These are phyloP conservation scores for Hydrolagus affinis DNA, from an alignment of 2,113 vertebrate species.

Conservation along the genomic window DNA sequence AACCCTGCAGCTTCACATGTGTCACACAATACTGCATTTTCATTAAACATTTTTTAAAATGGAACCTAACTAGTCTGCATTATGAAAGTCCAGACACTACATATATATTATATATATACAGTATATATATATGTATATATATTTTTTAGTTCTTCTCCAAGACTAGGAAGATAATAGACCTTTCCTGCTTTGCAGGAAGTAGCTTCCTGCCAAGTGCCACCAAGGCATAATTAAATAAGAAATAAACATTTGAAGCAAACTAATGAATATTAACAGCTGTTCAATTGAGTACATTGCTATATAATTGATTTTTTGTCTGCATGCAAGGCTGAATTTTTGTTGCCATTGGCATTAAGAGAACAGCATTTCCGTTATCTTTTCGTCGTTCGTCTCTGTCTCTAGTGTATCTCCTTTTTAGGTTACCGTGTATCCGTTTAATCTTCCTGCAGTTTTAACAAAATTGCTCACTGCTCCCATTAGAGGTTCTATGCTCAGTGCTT, in stretches of 20 bases:
- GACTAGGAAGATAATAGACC: not conserved
- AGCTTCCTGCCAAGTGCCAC: not conserved
- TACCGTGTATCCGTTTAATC: not conserved
- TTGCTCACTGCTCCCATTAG: slow-evolving; percentile 1
- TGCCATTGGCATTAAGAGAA: not conserved
- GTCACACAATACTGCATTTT: too few species aligned
- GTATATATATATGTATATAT: too few species aligned
- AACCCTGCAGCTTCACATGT: not conserved
- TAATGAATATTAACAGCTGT: not conserved
- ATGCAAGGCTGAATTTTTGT: not conserved
- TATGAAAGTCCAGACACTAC: too few species aligned
- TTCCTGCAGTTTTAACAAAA: not conserved
- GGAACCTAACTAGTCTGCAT: too few species aligned
- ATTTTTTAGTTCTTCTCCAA: not conserved
- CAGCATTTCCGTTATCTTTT: not conserved
- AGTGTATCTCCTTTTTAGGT: too few species aligned
- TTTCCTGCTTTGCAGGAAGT: not conserved
- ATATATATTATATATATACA: not conserved
- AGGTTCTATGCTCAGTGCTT: not conserved
- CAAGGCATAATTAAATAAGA: not conserved
- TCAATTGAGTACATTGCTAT: not conserved
- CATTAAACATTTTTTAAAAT: too few species aligned
- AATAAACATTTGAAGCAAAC: not conserved
- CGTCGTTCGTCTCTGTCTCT: not conserved
- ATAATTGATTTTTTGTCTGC: not conserved